phyloP scores from a whole-genome alignment of 2,797 vertebrate genomes.

The Sternotherus odoratus region DNA sequence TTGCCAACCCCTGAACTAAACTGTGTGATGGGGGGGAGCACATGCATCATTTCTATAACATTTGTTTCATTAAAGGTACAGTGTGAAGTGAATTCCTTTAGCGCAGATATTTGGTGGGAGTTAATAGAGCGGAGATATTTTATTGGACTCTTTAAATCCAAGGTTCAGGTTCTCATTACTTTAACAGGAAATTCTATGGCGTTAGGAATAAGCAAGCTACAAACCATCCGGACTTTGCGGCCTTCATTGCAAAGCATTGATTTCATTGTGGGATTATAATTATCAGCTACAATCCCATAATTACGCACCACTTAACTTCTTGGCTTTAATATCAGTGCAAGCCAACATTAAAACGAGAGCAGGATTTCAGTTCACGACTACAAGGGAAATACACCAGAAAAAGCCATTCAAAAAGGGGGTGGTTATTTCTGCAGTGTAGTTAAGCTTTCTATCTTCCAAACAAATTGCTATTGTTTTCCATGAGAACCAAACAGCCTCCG shows the following conservation, averaged over 20 bases:
- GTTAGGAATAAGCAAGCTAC: conserved; percentile 11
- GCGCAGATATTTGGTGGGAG: accelerated
- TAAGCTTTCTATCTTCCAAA: not conserved
- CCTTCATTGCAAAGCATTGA: conserved; percentile 51
- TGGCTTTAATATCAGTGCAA: conserved; percentile 67
- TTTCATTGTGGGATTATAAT: conserved; percentile 80
- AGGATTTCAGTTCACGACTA: conserved; percentile 20
- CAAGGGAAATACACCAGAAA: not conserved
- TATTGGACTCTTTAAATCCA: not conserved
- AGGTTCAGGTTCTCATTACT: not conserved
- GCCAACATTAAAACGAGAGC: conserved; percentile 35
- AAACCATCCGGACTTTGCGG: conserved; percentile 54
- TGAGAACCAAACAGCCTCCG: not conserved
- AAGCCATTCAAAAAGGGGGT: not conserved
- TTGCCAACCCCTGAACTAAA: conserved; percentile 12
- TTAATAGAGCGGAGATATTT: accelerated
- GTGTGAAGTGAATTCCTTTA: accelerated
- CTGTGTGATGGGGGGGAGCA: accelerated
- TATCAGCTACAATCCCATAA: conserved; percentile 77
- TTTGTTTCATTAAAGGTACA: not conserved
- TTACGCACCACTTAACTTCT: conserved; percentile 75
- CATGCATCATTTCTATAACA: accelerated
- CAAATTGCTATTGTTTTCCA: not conserved
- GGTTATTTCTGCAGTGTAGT: not conserved
- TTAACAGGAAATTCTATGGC: not conserved